Evolutionary conservation across 2,113 vertebrate species (phyloP).

Genomic region (Alligator sinensis): DNA sequence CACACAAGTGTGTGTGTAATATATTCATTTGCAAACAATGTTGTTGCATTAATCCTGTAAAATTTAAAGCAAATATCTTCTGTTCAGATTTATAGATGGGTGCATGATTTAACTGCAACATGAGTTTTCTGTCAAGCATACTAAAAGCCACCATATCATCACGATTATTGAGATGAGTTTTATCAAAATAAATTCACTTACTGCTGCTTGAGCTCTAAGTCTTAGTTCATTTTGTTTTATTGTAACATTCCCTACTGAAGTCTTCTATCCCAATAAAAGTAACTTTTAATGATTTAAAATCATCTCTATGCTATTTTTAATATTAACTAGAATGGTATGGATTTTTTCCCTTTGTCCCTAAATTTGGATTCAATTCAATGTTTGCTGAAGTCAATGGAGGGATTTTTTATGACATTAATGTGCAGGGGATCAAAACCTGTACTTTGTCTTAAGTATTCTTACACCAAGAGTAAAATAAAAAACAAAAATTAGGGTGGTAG

Average conservation of each 20-base stretch:
- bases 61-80: background rate
- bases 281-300: background rate
- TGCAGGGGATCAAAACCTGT: background rate
- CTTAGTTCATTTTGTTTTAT: background rate
- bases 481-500: too few species aligned
- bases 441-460: too few species aligned
- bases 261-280: background rate
- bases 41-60: background rate
- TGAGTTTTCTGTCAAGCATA: background rate
- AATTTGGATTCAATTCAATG: background rate
- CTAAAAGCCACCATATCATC: background rate
- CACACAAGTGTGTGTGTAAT: background rate
- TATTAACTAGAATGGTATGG: too few species aligned
- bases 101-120: too few species aligned
- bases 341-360: background rate
- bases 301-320: background rate
- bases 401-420: background rate
- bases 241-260: background rate
- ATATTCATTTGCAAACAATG: background rate
- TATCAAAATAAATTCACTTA: background rate
- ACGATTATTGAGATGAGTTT: background rate
- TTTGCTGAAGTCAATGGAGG: accelerated
- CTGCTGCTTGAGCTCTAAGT: background rate
- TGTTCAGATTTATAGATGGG: too few species aligned
- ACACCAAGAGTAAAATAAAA: too few species aligned